Percentiles rank a stretch among this genome's conserved stretches.
These are phyloP conservation scores for Anthophora plumipes DNA, from an alignment of 2,888 invertebrate genomes.

Conservation along the genomic window DNA sequence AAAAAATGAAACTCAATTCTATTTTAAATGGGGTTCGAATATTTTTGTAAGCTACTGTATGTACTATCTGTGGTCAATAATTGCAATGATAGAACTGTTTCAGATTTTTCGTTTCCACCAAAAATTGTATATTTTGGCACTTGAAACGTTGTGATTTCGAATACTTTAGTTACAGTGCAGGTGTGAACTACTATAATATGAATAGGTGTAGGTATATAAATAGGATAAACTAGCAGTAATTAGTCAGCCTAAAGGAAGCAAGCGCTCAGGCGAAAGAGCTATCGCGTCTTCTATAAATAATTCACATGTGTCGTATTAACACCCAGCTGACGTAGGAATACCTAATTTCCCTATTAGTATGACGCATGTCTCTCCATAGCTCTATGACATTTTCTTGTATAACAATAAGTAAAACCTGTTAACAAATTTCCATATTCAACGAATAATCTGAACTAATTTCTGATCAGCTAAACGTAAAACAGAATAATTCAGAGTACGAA, in stretches of 20 bases:
- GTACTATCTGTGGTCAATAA: no score
- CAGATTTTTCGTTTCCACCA: no score
- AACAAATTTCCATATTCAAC: no score
- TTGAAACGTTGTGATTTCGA: neutral
- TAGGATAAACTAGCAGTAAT: neutral
- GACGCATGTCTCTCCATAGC: neutral
- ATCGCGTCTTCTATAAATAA: slow-evolving; percentile 12
- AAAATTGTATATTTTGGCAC: no score
- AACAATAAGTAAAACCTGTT: neutral
- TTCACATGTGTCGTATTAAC: neutral
- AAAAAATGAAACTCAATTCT: no score
- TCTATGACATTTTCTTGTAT: neutral
- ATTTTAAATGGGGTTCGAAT: no score
- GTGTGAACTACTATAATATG: neutral
- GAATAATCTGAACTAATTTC: no score
- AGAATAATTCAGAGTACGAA: no score
- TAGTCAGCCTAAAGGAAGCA: neutral
- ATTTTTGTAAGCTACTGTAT: no score
- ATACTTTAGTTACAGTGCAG: neutral
- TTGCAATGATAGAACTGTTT: no score
- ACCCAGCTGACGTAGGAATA: neutral
- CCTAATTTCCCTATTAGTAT: neutral
- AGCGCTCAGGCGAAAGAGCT: neutral
- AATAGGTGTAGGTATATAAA: neutral
- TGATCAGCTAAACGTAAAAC: neutral